Evolutionary conservation across 2,797 vertebrate species (phyloP).

Genomic region (Sparus aurata): DNA sequence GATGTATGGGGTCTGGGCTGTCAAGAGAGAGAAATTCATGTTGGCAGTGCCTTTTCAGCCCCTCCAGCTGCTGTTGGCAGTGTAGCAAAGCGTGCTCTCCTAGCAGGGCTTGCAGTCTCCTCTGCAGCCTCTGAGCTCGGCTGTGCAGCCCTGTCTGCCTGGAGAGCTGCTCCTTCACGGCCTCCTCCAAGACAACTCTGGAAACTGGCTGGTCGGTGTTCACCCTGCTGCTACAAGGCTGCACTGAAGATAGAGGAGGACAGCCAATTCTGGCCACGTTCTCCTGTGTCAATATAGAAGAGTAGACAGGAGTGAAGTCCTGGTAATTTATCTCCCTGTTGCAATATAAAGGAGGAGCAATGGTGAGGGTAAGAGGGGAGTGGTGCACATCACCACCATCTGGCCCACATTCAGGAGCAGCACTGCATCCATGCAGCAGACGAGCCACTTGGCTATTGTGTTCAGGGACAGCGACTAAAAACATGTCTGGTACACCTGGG

Average conservation of each 20-base stretch:
- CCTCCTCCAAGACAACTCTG: constrained; percentile 69
- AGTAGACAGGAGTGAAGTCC: constrained; percentile 53
- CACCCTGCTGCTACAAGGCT: constrained; percentile 11
- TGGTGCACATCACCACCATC: constrained; percentile 63
- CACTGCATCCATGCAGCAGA: constrained; percentile 30
- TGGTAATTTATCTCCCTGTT: constrained; percentile 31
- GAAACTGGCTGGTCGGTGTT: constrained; percentile 47
- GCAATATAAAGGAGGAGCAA: constrained; percentile 47
- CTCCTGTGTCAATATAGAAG: constrained; percentile 68
- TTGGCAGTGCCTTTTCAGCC: constrained; percentile 80
- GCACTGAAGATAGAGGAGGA: constrained; percentile 21
- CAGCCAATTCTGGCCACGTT: neutral
- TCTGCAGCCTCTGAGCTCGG: constrained; percentile 85
- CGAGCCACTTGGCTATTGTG: constrained; percentile 62
- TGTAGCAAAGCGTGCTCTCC: constrained; percentile 88
- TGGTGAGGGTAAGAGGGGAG: constrained; percentile 24
- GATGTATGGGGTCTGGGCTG: constrained; percentile 5
- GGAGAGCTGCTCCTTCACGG: constrained; percentile 83
- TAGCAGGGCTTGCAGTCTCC: constrained; percentile 88
- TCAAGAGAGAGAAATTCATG: constrained; percentile 58
- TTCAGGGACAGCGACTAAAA: constrained; percentile 61
- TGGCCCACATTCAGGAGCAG: constrained; percentile 50
- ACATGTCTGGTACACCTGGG: constrained; percentile 72
- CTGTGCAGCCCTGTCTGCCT: constrained; percentile 87
- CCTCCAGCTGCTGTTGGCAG: constrained; percentile 89